A percentile compares a stretch with the other conserved stretches of the same genome.
Evolutionary conservation across 1,140 invertebrate genomes (phyloP).

Genomic region (Bombus turneri): DNA sequence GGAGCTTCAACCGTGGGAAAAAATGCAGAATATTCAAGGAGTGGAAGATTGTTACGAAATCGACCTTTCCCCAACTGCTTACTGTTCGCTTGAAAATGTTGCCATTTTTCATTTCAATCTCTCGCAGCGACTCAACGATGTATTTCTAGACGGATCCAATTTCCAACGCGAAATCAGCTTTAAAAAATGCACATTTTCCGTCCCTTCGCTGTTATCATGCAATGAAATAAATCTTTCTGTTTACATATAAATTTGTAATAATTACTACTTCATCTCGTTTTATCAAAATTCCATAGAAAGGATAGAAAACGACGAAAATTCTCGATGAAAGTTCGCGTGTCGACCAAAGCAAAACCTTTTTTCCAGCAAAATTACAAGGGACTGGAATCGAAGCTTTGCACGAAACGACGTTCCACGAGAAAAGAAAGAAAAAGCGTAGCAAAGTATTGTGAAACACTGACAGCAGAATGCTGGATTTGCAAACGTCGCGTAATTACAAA

Average conservation of each 20-base stretch:
- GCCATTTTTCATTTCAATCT: constrained; percentile 4
- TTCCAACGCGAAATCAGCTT: neutral
- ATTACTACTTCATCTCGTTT: too few species aligned
- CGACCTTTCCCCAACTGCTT: neutral
- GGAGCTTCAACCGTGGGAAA: neutral
- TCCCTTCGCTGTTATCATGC: too few species aligned
- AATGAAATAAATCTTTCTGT: neutral
- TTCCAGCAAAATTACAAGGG: neutral
- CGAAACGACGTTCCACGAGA: neutral
- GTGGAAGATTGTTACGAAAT: neutral
- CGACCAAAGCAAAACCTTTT: neutral
- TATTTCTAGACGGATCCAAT: neutral
- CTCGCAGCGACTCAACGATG: neutral
- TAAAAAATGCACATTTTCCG: neutral
- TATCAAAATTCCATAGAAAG: neutral
- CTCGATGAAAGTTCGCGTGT: neutral
- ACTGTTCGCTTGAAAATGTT: neutral
- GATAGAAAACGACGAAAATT: neutral
- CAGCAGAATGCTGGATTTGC: too few species aligned
- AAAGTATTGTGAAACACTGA: neutral
- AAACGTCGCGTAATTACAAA: constrained; percentile 3
- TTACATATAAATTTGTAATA: neutral
- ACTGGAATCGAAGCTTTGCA: neutral
- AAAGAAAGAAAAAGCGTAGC: too few species aligned
- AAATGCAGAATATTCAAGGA: neutral